Conservation (phyloP, 2,888 invertebrate species). For the Drosophila mercatorum region DNA sequence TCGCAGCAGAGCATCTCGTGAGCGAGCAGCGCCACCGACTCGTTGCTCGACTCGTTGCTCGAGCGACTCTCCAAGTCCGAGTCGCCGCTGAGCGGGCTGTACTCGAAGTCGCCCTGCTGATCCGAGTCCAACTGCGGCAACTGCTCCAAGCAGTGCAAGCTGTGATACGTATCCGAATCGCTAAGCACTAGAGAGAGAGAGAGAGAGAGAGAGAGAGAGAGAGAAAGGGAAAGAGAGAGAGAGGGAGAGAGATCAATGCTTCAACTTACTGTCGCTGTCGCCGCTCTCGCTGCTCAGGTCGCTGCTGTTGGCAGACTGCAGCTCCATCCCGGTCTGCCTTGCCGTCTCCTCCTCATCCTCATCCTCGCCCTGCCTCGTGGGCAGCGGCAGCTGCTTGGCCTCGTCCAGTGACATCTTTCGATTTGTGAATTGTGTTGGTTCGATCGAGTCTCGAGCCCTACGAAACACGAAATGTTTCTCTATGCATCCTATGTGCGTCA, state of each 20-base stretch:
- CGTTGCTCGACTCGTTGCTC: constrained; percentile 39
- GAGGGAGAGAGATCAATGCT: background rate
- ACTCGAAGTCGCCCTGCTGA: constrained; percentile 14
- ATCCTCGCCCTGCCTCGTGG: background rate
- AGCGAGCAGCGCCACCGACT: constrained; percentile 54
- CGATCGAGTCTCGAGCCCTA: constrained; percentile 2
- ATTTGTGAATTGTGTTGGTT: constrained; percentile 1
- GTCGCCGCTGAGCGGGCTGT: constrained; percentile 43
- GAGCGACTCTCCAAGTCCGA: constrained; percentile 24
- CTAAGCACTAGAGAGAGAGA: constrained; percentile 16
- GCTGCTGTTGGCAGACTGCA: constrained; percentile 4
- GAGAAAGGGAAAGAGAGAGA: background rate
- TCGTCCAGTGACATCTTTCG: constrained; percentile 36
- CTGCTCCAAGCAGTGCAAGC: too few species aligned
- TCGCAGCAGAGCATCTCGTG: constrained; percentile 68
- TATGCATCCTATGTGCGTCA: constrained; percentile 39
- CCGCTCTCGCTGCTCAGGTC: constrained; percentile 38
- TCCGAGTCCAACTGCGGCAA: too few species aligned
- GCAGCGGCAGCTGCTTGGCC: constrained; percentile 4
- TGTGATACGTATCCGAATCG: constrained; percentile 17
- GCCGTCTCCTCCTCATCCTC: background rate
- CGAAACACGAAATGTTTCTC: constrained; percentile 40
- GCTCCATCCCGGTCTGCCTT: background rate
- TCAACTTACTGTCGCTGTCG: constrained; percentile 25
- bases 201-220: background rate